These are phyloP conservation scores for Lithosia quadra DNA, from an alignment of 2,888 invertebrate species.

Conservation along the genomic window DNA sequence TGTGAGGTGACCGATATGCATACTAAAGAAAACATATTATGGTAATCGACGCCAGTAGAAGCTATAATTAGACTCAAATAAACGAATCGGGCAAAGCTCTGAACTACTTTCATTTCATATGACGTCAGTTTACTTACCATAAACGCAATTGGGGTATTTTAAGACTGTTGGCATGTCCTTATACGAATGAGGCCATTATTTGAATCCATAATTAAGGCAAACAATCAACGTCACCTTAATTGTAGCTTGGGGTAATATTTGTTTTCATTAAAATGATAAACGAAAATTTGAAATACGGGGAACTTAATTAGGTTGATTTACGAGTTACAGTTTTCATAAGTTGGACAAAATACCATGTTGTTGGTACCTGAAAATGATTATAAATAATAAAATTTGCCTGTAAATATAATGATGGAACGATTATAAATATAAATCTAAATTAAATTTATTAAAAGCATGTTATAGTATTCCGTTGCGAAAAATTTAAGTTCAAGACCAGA, in stretches of 20 bases:
- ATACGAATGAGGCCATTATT: conserved; percentile 5
- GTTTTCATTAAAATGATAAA: conserved; percentile 11
- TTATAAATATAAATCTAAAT: too few species aligned
- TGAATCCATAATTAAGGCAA: conserved; percentile 14
- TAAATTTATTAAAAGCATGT: too few species aligned
- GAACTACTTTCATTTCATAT: conserved; percentile 18
- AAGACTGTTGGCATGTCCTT: conserved; percentile 5
- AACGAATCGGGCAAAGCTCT: conserved; percentile 5
- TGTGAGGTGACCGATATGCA: conserved; percentile 3
- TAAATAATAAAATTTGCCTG: too few species aligned
- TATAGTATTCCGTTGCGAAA: too few species aligned
- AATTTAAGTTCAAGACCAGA: too few species aligned
- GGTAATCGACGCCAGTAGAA: conserved; percentile 1
- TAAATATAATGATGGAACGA: too few species aligned
- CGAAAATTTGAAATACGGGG: background rate
- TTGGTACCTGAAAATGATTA: too few species aligned
- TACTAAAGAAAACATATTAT: background rate
- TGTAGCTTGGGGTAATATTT: conserved; percentile 7
- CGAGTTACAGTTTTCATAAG: background rate
- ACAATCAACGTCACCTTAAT: conserved; percentile 7
- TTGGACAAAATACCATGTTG: background rate
- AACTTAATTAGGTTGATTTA: background rate
- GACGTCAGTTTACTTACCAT: conserved; percentile 36
- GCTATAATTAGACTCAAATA: conserved; percentile 7
- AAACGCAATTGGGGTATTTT: conserved; percentile 15